Conservation (phyloP, 2,113 vertebrate genomes). For the Odocoileus hemionus region DNA sequence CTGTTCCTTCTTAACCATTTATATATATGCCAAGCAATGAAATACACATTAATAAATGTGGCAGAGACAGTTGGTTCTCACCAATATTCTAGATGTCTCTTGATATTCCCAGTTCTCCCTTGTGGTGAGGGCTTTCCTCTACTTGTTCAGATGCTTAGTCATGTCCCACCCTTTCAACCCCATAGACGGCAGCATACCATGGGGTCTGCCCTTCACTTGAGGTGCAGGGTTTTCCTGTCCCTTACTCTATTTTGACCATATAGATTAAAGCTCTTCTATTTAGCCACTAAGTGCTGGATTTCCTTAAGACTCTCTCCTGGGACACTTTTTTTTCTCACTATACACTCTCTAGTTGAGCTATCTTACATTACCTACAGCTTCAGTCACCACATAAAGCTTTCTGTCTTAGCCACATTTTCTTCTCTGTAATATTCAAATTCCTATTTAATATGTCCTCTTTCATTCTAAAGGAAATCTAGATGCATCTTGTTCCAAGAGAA, state of each 20-base stretch:
- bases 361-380: background rate
- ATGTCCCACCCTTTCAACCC: background rate
- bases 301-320: background rate
- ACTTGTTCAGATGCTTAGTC: background rate
- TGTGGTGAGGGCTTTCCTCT: background rate
- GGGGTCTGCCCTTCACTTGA: background rate
- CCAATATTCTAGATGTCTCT: background rate
- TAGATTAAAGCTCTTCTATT: background rate
- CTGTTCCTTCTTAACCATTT: background rate
- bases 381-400: background rate
- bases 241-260: background rate
- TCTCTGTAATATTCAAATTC: background rate
- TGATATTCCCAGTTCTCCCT: too few species aligned
- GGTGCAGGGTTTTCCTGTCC: background rate
- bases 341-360: fast-evolving
- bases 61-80: background rate
- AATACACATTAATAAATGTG: background rate
- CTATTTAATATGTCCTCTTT: background rate
- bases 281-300: background rate
- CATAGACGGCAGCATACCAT: background rate
- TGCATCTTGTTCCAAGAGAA: background rate
- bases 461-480: background rate
- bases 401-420: background rate
- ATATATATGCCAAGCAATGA: background rate
- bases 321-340: background rate